Evolutionary conservation across 2,113 vertebrate species (phyloP), one percentile per base, ranked within the genome.

Genomic region (Pseudopipra pipra): DNA sequence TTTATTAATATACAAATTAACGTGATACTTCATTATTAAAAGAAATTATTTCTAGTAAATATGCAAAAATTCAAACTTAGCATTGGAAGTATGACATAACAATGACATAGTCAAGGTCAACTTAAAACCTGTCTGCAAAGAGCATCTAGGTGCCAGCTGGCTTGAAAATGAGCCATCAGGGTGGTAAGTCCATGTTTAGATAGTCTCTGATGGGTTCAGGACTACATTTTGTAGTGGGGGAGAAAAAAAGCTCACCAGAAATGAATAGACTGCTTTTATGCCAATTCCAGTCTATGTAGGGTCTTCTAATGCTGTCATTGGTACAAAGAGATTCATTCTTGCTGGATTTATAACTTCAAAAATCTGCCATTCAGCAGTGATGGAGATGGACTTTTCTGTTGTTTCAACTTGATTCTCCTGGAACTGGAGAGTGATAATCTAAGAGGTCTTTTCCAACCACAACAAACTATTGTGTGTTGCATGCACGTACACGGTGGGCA

Each of bases 401-500:
- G 9, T 75, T 72, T 77, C 55, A 33, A 1, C 6, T 62, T 71
- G 9, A 17, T 83, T 56, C 11, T 92, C 44, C 54, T 89, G 46
- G 61, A 71, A 28, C n/a, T 23, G 79, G 35, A 43, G n/a, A 55
- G 47, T 2, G 3, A 1, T 35, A 10, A 35, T 70, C 47, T 31
- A 55, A 62, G 71, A 62, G 14, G 25, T 31, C 21, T 19, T 62
- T 55, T 47, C 71, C 35, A 47, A 2, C 39, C 28, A 41, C 12
- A 35, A 8, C 14, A 11, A 61, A 19, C 39, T 55, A 2, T 37
- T 82, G 20, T 80, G 13, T 2, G 31, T 81, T 49, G 35, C 11
- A 3, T 56, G 49, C 49, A 22, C 2, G 0, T 44, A 16, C 2
- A 2, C 24, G 2, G 5, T 28, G 41, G 46, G 51, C 71, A 73